Conservation (phyloP, 2,797 vertebrate genomes). For the Odontamblyopus rebecca region DNA sequence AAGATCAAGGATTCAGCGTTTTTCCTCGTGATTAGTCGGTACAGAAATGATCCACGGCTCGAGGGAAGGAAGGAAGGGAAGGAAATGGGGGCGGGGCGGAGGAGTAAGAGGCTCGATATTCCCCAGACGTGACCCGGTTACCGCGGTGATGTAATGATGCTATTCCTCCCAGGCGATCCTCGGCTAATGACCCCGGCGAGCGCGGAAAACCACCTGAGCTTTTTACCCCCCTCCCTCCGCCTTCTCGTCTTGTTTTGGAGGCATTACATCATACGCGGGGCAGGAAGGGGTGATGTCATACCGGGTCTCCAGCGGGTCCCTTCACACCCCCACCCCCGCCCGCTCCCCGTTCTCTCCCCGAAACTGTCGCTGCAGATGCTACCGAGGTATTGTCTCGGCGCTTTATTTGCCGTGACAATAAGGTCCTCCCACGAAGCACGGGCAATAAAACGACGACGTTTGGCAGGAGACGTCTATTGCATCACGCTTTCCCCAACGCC, state of each 20-base stretch:
- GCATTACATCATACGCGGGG: constrained; percentile 79
- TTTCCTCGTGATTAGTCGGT: constrained; percentile 52
- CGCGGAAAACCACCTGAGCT: constrained; percentile 73
- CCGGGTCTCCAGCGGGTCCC: constrained; percentile 52
- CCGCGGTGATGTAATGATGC: constrained; percentile 74
- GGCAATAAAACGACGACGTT: neutral
- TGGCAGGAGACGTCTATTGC: constrained; percentile 9
- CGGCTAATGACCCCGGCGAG: constrained; percentile 56
- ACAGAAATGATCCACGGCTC: constrained; percentile 50
- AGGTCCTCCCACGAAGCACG: constrained; percentile 15
- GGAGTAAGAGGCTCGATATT: constrained; percentile 42
- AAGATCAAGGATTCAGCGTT: constrained; percentile 31
- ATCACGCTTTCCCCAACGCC: neutral
- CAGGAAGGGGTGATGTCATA: constrained; percentile 75
- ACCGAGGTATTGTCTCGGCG: constrained; percentile 54
- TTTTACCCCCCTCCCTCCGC: constrained; percentile 19
- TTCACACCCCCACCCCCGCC: constrained; percentile 3
- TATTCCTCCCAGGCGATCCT: constrained; percentile 35
- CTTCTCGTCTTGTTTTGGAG: constrained; percentile 67
- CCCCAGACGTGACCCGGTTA: constrained; percentile 63
- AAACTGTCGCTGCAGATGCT: constrained; percentile 22
- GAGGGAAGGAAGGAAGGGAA: neutral
- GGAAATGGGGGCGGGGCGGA: constrained; percentile 17
- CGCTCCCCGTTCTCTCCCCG: constrained; percentile 42
- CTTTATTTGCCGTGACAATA: constrained; percentile 22